These are phyloP conservation scores for Telmatherina bonti DNA, from an alignment of 2,797 vertebrate species.

Conservation along the genomic window DNA sequence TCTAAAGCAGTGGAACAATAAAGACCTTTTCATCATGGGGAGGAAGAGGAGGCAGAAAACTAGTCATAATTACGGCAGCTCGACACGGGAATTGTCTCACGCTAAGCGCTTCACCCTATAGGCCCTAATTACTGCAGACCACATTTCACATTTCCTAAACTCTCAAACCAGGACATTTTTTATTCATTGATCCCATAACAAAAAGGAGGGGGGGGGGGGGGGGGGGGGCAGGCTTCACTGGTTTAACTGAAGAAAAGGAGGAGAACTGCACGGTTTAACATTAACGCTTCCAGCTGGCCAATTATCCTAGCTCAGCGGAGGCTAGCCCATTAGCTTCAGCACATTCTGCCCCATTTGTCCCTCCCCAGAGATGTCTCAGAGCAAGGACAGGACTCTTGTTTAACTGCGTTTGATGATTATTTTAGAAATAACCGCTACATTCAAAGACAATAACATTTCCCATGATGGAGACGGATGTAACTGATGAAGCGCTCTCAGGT, in stretches of 20 bases:
- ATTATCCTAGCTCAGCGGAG: conserved; percentile 53
- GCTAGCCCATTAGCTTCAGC: conserved; percentile 40
- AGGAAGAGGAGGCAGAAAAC: conserved; percentile 58
- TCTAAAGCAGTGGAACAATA: conserved; percentile 60
- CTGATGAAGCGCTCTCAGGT: conserved; percentile 14
- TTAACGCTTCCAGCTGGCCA: conserved; percentile 57
- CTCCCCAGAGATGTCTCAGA: conserved; percentile 41
- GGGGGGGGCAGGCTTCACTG: conserved; percentile 23
- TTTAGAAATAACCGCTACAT: conserved; percentile 12
- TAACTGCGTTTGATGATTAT: conserved; percentile 50
- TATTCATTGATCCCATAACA: conserved; percentile 65
- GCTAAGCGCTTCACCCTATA: conserved; percentile 60
- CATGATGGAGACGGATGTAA: conserved; percentile 6
- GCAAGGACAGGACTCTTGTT: conserved; percentile 53
- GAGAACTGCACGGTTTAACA: conserved; percentile 52
- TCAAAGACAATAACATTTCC: conserved; percentile 27
- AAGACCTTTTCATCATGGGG: conserved; percentile 62
- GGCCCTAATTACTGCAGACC: conserved; percentile 70
- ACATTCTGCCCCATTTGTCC: conserved; percentile 31
- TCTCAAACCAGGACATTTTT: conserved; percentile 59
- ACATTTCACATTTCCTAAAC: conserved; percentile 71
- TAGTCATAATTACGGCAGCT: conserved; percentile 63
- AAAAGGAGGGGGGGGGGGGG: conserved; percentile 23
- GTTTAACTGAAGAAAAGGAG: conserved; percentile 45
- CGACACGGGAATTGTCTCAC: conserved; percentile 52